Base-by-base conservation (phyloP, 2,797 vertebrate species). In the Huso huso region DNA sequence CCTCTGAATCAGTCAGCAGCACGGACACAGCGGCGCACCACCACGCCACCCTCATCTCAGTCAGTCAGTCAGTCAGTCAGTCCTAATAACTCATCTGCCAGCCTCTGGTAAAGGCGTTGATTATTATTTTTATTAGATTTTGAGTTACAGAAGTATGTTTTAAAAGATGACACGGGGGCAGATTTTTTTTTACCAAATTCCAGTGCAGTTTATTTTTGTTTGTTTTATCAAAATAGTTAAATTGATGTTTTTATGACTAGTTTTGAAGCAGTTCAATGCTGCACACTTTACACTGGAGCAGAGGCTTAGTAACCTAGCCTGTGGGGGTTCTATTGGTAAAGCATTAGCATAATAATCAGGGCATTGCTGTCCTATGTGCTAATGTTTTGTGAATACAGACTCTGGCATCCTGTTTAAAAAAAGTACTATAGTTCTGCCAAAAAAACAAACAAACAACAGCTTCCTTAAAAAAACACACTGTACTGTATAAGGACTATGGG, bases 1-100 rank as follows among this genome's bases (percentile, higher is more conserved):
- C 78, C 93, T 87, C 79, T 97, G 90, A 92, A 69, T n/a, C 63
- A 23, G 7, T 69, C n/a, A n/a, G 70, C 69, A 73, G 64, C 52
- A 69, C 71, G 74, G 79, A 72, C 69, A 73, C 63, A 73, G 77
- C 67, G 15, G 72, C 62, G 61, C 7, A 92, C 73, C 74, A 11
- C 62, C 58, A 18, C n/a, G 66, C 67, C 74, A 70, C 77, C 78
- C 82, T 76, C 70, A 52, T 50, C 65, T 70, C 64, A 37, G 10
- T 58, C 68, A 53, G 13, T 70, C 59, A 52, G 71, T 72, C 75
- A 68, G 63, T 70, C 69, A 71, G 74, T 80, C 69, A 69, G 64
- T 68, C 66, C 66, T 51, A 73, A 53, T 68, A 37, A 37, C 23
- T 77, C 71, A 81, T 78, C 78, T 78, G 76, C 74, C 76, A 72